A percentile compares a stretch with the other conserved stretches of the same genome.
Evolutionary conservation across 1,140 invertebrate genomes (phyloP).

Genomic region (Hycleus phaleratus): DNA sequence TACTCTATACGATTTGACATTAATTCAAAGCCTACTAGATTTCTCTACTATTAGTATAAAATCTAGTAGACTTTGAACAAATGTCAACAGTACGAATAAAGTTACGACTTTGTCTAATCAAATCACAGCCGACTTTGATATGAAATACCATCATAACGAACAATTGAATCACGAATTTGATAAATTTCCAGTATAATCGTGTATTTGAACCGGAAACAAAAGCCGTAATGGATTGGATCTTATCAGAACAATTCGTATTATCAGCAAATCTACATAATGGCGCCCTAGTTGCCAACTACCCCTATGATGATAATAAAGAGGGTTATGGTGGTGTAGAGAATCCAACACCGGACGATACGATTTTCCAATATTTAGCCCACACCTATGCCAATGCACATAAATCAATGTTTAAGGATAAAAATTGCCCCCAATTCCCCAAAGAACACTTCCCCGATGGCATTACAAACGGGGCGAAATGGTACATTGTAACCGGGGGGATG

Average conservation of each 20-base stretch:
- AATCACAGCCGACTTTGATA: too few species aligned
- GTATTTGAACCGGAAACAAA: conserved; percentile 74
- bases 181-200: conserved; percentile 50
- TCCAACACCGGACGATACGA: conserved; percentile 70
- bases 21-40: too few species aligned
- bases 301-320: conserved; percentile 68
- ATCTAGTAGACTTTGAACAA: too few species aligned
- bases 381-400: conserved; percentile 76
- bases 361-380: conserved; percentile 76
- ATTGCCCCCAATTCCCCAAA: conserved; percentile 56
- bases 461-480: conserved; percentile 90
- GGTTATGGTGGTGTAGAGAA: conserved; percentile 39
- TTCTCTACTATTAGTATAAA: too few species aligned
- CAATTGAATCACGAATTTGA: neutral
- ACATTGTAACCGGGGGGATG: conserved; percentile 86
- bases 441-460: conserved; percentile 77
- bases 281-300: conserved; percentile 89
- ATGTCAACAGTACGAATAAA: too few species aligned
- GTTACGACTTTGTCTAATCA: too few species aligned
- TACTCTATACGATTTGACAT: too few species aligned
- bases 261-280: conserved; percentile 96
- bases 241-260: conserved; percentile 81
- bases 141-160: neutral
- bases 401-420: conserved; percentile 70
- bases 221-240: conserved; percentile 89